Evolutionary conservation across 2,888 invertebrate genomes (phyloP), one percentile per base, ranked within the genome.

Genomic region (Iphiclides podalirius): DNA sequence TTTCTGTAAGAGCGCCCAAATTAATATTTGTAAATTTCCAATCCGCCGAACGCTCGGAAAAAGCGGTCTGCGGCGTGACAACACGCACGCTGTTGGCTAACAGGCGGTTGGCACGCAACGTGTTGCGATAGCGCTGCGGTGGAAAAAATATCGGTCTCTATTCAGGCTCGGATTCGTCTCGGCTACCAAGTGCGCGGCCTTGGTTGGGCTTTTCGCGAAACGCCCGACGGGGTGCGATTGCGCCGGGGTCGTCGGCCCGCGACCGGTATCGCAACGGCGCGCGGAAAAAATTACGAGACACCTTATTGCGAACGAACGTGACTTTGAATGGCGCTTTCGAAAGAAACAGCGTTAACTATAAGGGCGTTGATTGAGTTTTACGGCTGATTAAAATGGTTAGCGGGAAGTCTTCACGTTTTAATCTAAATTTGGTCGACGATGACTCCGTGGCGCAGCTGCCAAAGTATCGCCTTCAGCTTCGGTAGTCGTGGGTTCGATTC

Each of bases 141-240:
- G 37, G 60, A 62, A 66, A 66, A 66, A 69, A 72, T n/a, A 72
- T 65, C 11, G 61, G 63, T 70, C 60, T 67, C 61, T 75, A 73
- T 74, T 75, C 77, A 79, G 70, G 70, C 72, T 73, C 74, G 76
- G 76, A 86, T 86, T 86, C 77, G 86, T 80, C 73, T 77, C 85
- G 79, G 72, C 72, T 66, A 62, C 71, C 73, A 72, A 75, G 71
- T 68, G 63, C 68, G 63, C 59, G 77, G 72, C 86, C 86, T 85
- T 85, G 81, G 54, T n/a, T 60, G 60, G 52, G 63, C 70, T 75
- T 83, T 82, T 81, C 79, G 80, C 79, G 74, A 80, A 80, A 59
- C 54, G 64, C 58, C 57, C 54, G 59, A 69, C 72, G 67, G 59
- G 70, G 66, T 64, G 61, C 60, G 64, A 73, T 78, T 78, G 78